Conservation (phyloP, 1,140 invertebrate genomes). For the Cyphomyrmex costatus region DNA sequence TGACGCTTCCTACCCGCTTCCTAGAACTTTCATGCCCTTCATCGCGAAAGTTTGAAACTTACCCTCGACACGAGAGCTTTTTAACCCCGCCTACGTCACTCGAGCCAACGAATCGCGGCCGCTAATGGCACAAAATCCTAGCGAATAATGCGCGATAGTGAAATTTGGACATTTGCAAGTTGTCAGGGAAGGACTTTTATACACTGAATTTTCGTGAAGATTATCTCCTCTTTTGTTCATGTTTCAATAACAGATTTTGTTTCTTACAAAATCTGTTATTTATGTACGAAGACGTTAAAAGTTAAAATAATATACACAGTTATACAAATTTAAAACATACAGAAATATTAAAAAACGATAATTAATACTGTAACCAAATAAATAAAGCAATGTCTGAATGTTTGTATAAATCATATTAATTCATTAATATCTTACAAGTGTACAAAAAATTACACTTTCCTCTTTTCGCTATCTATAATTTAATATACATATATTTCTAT, state of each 20-base stretch:
- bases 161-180: constrained; percentile 30
- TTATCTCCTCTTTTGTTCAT: not conserved
- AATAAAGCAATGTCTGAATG: constrained; percentile 9
- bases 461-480: no score
- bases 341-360: not conserved
- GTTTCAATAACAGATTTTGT: not conserved
- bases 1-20: constrained; percentile 48
- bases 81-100: constrained; percentile 59
- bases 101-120: constrained; percentile 48
- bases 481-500: not conserved
- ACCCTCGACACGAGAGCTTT: constrained; percentile 65
- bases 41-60: constrained; percentile 68
- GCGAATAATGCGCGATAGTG: constrained; percentile 33
- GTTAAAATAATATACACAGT: not conserved
- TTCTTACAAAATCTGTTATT: not conserved
- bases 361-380: not conserved
- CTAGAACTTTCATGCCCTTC: constrained; percentile 63
- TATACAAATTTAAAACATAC: not conserved
- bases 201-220: not conserved
- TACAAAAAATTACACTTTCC: not conserved
- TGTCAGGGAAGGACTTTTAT: constrained; percentile 3
- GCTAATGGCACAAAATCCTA: constrained; percentile 50
- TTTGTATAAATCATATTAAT: not conserved
- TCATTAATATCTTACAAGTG: not conserved
- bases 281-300: not conserved